Evolutionary conservation across 2,113 vertebrate genomes (phyloP), one percentile per base, ranked within the genome.

Genomic region (Hepsetus odoe): DNA sequence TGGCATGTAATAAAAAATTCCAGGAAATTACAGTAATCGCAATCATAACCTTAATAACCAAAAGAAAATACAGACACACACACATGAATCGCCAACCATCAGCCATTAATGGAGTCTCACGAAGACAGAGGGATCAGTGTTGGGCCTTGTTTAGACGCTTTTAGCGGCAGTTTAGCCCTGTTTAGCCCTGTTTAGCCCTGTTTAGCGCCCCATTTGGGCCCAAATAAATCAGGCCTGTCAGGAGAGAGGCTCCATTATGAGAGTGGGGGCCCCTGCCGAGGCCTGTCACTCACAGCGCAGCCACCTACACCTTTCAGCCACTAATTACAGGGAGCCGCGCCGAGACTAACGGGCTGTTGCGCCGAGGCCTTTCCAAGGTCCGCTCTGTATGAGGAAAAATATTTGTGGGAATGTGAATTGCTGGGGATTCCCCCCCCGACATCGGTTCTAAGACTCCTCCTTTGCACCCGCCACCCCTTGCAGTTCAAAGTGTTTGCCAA

Each of bases 241-340:
- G 72, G 75, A 85, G 85, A 90, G 90, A 91, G 88, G 90, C 90
- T 92, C 90, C 89, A 92, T 92, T 93, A 93, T 89, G 88, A 91
- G 89, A 10, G 18, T 44, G 56, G 77, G 76, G 82, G 87, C 85
- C 87, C 87, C 85, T 75, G 55, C 86, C 72, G 85, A 38, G 55
- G 86, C 87, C 90, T 85, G 90, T 92, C 92, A 92, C 80, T 93
- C 91, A 90, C 49, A 76, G 87, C 83, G 76, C 55, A 79, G 84
- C 86, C 86, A 88, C 86, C 81, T 85, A 83, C 85, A 82, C 84
- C 88, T 91, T 92, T 92, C 89, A 92, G 90, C 88, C 88, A 61
- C 66, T 92, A 92, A 93, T 93, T 93, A 93, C 90, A 93, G 89
- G 87, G 91, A 89, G 87, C 75, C 80, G 76, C 72, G 84, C 81